Evolutionary conservation across 2,888 invertebrate species (phyloP), one percentile per base, ranked within the genome.

Genomic region (Microctonus aethiopoides): DNA sequence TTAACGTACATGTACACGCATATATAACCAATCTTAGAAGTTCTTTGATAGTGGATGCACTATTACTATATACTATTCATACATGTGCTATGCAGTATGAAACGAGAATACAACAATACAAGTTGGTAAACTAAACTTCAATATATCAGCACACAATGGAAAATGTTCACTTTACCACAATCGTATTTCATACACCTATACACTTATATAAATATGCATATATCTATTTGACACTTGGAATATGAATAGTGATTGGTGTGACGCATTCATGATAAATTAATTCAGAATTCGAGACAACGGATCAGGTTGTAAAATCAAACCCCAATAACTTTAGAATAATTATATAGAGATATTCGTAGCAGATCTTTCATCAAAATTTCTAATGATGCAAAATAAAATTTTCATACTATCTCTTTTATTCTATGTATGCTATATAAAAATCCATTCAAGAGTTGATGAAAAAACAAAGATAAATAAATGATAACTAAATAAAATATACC

Each of bases 341-440:
- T 29, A 29, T 29, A 29, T 29, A 5, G 7, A 7, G 29, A 29
- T 68, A 72, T 73, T 69, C 67, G 70, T 73, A 73, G 72, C 71
- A 76, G 79, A 80, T 80, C 79, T 74, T 79, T 75, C 68, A 71
- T 75, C 79, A 72, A 80, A 80, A 80, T 74, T 80, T 80, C 78
- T 74, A 80, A 60, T 68, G 59, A 72, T 75, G 67, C 62, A 66
- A 74, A 66, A 74, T 71, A 72, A 71, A 62, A 61, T 62, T 56
- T 54, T n/a, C n/a, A 13, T n/a, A 39, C n/a, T 5, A 22, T 52
- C 22, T 9, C 62, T 62, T 24, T 29, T 20, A 20, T 51, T 13
- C 13, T 16, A 26, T 26, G 41, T 24, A 4, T n/a, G n/a, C n/a
- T n/a, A n/a, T 22, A 29, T 46, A 24, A 16, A 29, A 46, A 32